Conservation (phyloP, 2,888 invertebrate species). For the Nasonovia ribisnigri region DNA sequence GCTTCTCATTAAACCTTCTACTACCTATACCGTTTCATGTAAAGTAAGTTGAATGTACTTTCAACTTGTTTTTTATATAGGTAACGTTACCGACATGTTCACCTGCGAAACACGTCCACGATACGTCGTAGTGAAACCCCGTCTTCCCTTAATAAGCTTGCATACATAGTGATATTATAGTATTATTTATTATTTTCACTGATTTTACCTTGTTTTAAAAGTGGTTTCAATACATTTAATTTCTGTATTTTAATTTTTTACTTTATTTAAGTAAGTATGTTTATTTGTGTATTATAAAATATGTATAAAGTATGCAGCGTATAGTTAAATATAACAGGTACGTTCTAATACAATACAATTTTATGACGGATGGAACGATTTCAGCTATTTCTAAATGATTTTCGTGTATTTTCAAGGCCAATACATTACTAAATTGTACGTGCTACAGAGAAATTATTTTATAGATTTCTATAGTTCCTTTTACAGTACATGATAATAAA, state of each 20-base stretch:
- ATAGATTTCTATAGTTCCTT: conserved; percentile 37
- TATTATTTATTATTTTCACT: background rate
- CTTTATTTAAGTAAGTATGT: background rate
- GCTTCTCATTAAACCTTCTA: background rate
- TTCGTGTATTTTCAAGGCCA: conserved; percentile 57
- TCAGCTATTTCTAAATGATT: conserved; percentile 34
- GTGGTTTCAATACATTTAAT: background rate
- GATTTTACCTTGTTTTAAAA: background rate
- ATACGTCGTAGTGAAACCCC: background rate
- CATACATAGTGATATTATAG: background rate
- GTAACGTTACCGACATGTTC: background rate
- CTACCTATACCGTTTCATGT: background rate
- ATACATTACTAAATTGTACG: conserved; percentile 52
- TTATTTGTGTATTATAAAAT: background rate
- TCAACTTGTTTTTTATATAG: background rate
- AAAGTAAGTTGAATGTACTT: background rate
- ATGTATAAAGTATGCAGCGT: background rate
- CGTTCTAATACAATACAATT: background rate
- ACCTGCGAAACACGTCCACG: background rate
- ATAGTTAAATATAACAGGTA: background rate
- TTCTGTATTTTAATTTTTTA: background rate
- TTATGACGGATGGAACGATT: conserved; percentile 4
- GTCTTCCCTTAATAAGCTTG: background rate
- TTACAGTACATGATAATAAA: conserved; percentile 24
- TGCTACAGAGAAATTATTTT: conserved; percentile 45